phyloP scores from a whole-genome alignment of 1,140 invertebrate genomes.

The Lepidotrigona ventralis region DNA sequence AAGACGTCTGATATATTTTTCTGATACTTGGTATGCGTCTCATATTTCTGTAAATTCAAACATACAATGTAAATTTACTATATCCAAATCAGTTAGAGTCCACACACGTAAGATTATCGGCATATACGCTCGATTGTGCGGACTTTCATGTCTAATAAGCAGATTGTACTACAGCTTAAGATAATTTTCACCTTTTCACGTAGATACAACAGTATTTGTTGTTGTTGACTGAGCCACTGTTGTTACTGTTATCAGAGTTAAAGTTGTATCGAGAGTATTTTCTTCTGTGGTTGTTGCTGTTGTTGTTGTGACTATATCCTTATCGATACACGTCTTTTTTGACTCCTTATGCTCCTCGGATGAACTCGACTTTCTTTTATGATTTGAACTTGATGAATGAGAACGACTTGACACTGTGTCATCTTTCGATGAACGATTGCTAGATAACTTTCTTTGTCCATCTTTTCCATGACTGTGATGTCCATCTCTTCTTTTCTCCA shows the following conservation, averaged over 20 bases:
- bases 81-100: slow-evolving; percentile 33
- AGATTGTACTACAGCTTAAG: slow-evolving; percentile 56
- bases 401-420: slow-evolving; percentile 52
- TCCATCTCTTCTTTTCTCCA: slow-evolving; percentile 55
- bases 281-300: slow-evolving; percentile 25
- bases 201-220: slow-evolving; percentile 47
- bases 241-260: slow-evolving; percentile 20
- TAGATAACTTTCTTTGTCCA: slow-evolving; percentile 49
- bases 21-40: not conserved
- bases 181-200: slow-evolving; percentile 57
- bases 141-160: slow-evolving; percentile 29
- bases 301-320: slow-evolving; percentile 25
- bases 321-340: slow-evolving; percentile 48
- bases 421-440: slow-evolving; percentile 42
- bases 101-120: slow-evolving; percentile 3
- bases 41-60: slow-evolving; percentile 18
- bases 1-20: slow-evolving; percentile 31
- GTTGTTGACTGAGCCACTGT: slow-evolving; percentile 27
- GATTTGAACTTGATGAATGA: slow-evolving; percentile 67
- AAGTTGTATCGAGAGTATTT: slow-evolving; percentile 20
- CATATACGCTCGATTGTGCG: slow-evolving; percentile 2
- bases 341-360: slow-evolving; percentile 46
- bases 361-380: slow-evolving; percentile 60
- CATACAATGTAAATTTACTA: slow-evolving; percentile 27
- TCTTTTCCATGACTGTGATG: slow-evolving; percentile 50